phyloP scores from a whole-genome alignment of 2,797 vertebrate genomes.

The Pantherophis vulpinus region DNA sequence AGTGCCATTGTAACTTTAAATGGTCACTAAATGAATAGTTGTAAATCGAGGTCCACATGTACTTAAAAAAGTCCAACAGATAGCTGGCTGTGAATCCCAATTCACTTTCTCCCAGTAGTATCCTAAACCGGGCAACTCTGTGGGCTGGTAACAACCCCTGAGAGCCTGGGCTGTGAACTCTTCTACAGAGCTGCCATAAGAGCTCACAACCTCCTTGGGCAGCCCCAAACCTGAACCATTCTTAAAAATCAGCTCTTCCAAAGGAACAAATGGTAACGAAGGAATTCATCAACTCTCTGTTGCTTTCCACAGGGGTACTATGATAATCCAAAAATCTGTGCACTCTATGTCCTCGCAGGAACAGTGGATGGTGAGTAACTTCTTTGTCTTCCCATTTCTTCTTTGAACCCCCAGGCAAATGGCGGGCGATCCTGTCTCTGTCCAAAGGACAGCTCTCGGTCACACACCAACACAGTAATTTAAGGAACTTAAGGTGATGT shows the following conservation, averaged over 20 bases:
- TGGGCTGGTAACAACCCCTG: not conserved
- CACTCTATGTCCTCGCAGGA: slow-evolving; percentile 95
- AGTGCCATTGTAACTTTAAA: no score
- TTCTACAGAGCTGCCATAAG: not conserved
- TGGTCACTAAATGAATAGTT: no score
- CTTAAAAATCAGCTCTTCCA: not conserved
- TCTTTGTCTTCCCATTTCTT: not conserved
- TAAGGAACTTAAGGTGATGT: not conserved
- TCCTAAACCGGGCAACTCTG: not conserved
- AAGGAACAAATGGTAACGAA: not conserved
- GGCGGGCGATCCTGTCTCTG: not conserved
- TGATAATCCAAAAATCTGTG: slow-evolving; percentile 98
- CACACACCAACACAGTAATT: not conserved
- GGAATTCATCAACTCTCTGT: not conserved
- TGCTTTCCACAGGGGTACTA: slow-evolving; percentile 87
- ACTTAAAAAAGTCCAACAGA: not conserved
- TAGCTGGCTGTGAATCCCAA: not conserved
- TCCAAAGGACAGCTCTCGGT: not conserved
- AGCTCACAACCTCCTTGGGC: not conserved
- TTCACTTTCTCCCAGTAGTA: not conserved
- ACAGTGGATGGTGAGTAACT: slow-evolving; percentile 86
- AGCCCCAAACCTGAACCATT: not conserved
- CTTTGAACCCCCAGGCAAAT: not conserved
- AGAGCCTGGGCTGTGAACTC: not conserved
- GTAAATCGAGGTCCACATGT: no score